Percentiles rank a stretch among this genome's conserved stretches.
phyloP scores from a whole-genome alignment of 2,113 vertebrate genomes.

The Seriola quinqueradiata region DNA sequence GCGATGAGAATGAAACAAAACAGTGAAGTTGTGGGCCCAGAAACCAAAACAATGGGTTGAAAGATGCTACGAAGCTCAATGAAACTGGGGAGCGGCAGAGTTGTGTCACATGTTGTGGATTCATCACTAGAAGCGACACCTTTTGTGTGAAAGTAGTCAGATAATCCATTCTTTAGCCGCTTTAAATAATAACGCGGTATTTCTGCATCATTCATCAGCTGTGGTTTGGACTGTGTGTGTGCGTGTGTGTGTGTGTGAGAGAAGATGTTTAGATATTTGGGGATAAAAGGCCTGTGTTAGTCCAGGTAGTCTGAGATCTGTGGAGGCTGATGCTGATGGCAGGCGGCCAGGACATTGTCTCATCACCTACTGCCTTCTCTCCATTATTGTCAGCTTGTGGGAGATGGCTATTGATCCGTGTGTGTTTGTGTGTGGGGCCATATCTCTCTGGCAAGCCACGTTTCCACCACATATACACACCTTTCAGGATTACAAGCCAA shows the following conservation, averaged over 20 bases:
- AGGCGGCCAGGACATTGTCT: constrained; percentile 39
- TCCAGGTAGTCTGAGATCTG: constrained; percentile 13
- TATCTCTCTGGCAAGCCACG: constrained; percentile 21
- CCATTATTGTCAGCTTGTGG: constrained; percentile 60
- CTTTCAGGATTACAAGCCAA: constrained; percentile 28
- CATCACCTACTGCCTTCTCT: constrained; percentile 56
- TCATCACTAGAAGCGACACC: background rate
- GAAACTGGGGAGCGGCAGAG: background rate
- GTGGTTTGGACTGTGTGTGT: background rate
- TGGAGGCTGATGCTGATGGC: constrained; percentile 41
- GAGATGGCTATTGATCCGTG: constrained; percentile 57
- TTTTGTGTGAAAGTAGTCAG: background rate
- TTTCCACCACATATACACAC: constrained; percentile 27
- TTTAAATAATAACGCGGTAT: background rate
- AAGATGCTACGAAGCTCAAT: background rate
- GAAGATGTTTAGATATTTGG: constrained; percentile 11
- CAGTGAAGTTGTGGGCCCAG: background rate
- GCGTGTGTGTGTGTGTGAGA: background rate
- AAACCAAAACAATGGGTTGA: background rate
- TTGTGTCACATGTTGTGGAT: background rate
- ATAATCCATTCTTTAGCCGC: background rate
- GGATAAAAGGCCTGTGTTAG: background rate
- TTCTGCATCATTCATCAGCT: background rate
- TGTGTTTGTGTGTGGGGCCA: constrained; percentile 18
- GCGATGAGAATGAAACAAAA: background rate